These are phyloP conservation scores for Sisyra nigra DNA, from an alignment of 2,888 invertebrate genomes.

Conservation along the genomic window DNA sequence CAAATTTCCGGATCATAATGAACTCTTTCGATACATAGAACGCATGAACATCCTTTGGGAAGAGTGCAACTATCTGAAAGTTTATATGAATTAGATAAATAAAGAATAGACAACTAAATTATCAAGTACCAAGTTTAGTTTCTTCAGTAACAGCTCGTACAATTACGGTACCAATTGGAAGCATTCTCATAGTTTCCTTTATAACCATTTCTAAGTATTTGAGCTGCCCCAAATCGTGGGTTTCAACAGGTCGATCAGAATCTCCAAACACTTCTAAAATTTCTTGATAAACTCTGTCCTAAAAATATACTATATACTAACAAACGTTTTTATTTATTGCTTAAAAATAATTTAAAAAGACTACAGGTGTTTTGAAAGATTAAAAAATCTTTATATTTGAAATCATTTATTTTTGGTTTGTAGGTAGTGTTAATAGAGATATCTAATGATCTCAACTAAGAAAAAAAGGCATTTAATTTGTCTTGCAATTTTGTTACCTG, in stretches of 20 bases:
- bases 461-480: neutral
- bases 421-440: no score
- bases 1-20: conserved; percentile 36
- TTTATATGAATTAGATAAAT: neutral
- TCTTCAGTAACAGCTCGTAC: conserved; percentile 6
- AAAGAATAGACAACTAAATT: neutral
- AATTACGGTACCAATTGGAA: conserved; percentile 14
- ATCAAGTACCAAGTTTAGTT: conserved; percentile 7
- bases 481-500: conserved; percentile 18
- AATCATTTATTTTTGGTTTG: no score
- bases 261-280: conserved; percentile 26
- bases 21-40: conserved; percentile 25
- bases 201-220: conserved; percentile 16
- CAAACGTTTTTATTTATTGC: neutral
- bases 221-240: conserved; percentile 16
- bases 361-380: no score
- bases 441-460: no score
- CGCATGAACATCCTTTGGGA: conserved; percentile 30
- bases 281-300: conserved; percentile 16
- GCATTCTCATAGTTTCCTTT: conserved; percentile 16
- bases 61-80: conserved; percentile 28
- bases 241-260: conserved; percentile 24
- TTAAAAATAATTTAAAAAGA: neutral
- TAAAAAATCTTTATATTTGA: no score
- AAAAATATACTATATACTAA: neutral